Conservation (phyloP, 2,113 vertebrate species). For the Mus pahari region DNA sequence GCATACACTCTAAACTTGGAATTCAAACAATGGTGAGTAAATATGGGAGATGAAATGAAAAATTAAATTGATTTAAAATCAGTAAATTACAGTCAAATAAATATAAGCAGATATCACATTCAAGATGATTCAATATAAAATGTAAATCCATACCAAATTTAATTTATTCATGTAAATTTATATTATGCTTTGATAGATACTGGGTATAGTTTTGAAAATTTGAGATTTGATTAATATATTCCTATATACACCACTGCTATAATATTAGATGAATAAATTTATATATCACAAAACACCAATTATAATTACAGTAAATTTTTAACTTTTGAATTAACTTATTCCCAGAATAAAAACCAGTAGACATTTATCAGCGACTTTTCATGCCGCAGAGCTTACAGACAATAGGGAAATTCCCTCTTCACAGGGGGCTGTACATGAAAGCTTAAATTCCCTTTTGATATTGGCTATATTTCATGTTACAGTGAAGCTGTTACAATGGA, state of each 20-base stretch:
- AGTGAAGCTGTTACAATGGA: background rate
- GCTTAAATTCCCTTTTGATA: no score
- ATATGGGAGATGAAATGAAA: background rate
- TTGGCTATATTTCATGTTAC: background rate
- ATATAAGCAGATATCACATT: background rate
- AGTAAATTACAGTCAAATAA: background rate
- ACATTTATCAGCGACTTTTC: background rate
- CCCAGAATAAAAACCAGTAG: background rate
- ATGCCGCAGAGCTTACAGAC: background rate
- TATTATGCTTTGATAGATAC: background rate
- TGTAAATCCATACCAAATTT: background rate
- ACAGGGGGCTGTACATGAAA: background rate
- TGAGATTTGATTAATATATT: background rate
- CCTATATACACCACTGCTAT: background rate
- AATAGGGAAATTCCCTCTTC: background rate
- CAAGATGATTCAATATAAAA: background rate
- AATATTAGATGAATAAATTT: background rate
- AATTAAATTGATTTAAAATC: background rate
- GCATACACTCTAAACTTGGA: background rate
- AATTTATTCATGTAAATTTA: background rate
- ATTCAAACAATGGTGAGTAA: background rate
- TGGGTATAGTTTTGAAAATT: background rate
- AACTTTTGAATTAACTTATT: background rate
- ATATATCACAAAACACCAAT: background rate
- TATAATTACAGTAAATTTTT: background rate